Evolutionary conservation across 2,797 vertebrate genomes (phyloP).

Genomic region (Stomatorhinus walkeri): DNA sequence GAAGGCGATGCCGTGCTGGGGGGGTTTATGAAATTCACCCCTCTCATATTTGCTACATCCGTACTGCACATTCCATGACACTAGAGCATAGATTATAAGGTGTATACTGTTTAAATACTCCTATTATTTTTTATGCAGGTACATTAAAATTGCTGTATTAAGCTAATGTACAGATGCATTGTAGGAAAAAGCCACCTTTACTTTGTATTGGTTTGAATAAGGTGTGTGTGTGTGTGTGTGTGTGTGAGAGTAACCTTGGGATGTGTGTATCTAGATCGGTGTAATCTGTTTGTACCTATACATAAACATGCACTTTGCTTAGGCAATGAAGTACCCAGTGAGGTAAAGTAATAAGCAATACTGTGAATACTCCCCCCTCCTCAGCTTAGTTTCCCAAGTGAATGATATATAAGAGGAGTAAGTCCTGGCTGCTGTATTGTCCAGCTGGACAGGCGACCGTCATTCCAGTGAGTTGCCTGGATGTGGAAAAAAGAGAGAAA

Average conservation of each 20-base stretch:
- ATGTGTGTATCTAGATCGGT: not conserved
- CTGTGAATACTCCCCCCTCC: not conserved
- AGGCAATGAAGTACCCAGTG: not conserved
- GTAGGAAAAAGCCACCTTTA: not conserved
- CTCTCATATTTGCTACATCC: slow-evolving; percentile 24
- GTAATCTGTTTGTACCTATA: not conserved
- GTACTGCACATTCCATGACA: slow-evolving; percentile 38
- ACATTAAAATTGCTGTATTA: not conserved
- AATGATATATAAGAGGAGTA: slow-evolving; percentile 9
- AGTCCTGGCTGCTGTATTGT: slow-evolving; percentile 26
- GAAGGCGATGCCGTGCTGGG: slow-evolving; percentile 40
- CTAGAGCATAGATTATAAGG: slow-evolving; percentile 31
- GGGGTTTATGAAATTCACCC: slow-evolving; percentile 50
- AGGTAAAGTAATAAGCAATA: not conserved
- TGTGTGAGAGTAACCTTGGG: not conserved
- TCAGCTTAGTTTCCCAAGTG: slow-evolving; percentile 6
- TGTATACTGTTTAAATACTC: not conserved
- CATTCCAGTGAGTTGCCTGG: slow-evolving; percentile 18
- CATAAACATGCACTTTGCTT: not conserved
- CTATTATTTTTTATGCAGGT: not conserved
- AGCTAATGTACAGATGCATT: not conserved
- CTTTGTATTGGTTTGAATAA: not conserved
- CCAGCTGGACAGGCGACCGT: slow-evolving; percentile 5
- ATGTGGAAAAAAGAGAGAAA: slow-evolving; percentile 22
- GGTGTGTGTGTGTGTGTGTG: not conserved